phyloP scores from a whole-genome alignment of 2,797 vertebrate species.

The Lagodon rhomboides region DNA sequence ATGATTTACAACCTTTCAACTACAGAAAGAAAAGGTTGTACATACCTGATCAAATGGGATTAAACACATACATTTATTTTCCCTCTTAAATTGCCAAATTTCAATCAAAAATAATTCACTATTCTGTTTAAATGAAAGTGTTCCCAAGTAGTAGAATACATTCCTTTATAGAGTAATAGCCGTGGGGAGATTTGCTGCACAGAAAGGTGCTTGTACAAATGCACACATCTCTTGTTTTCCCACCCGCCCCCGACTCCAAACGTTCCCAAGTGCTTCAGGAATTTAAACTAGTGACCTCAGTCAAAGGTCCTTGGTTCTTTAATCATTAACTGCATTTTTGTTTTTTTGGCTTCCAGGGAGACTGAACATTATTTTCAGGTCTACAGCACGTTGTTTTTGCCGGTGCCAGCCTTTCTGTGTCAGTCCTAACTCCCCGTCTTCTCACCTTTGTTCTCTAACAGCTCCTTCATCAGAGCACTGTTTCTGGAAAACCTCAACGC shows the following conservation, averaged over 20 bases:
- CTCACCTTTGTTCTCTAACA: conserved; percentile 66
- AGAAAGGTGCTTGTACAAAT: conserved; percentile 28
- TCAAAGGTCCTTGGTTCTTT: conserved; percentile 53
- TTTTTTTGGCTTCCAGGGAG: conserved; percentile 33
- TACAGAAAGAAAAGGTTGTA: neutral
- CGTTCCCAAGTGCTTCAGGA: conserved; percentile 56
- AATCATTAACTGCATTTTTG: conserved; percentile 63
- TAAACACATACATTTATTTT: neutral
- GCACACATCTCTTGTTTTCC: conserved; percentile 28
- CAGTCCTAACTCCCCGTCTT: conserved; percentile 6
- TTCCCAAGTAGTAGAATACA: neutral
- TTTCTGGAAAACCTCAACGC: conserved; percentile 96
- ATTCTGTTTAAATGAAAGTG: neutral
- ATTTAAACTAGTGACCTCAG: conserved; percentile 59
- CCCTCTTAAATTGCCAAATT: neutral
- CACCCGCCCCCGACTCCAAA: conserved; percentile 21
- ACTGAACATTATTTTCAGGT: conserved; percentile 19
- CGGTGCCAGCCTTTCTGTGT: neutral
- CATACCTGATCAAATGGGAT: neutral
- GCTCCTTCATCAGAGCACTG: conserved; percentile 94
- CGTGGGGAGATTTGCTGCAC: conserved; percentile 18
- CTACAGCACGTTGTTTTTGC: neutral
- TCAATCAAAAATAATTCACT: neutral
- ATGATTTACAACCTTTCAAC: neutral
- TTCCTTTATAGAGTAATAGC: neutral